phyloP scores from a whole-genome alignment of 2,888 invertebrate species.

The Neoscelio sp. region DNA sequence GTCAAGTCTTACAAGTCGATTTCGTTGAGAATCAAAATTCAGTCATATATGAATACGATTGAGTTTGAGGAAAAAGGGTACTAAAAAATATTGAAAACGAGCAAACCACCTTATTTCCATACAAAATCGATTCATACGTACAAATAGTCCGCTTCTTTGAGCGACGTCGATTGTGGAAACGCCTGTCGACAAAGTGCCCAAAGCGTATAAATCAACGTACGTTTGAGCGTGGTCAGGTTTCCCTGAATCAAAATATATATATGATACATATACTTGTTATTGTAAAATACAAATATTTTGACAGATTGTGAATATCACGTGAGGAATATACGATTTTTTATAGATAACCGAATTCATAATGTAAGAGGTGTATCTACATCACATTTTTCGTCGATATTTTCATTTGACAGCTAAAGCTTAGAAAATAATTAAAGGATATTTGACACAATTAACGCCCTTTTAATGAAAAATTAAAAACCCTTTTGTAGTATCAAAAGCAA shows the following conservation, averaged over 20 bases:
- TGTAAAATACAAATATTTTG: slow-evolving; percentile 5
- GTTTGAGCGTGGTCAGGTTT: slow-evolving; percentile 9
- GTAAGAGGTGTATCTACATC: background rate
- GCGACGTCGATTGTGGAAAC: background rate
- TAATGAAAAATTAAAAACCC: no score
- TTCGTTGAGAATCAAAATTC: no score
- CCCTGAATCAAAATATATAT: slow-evolving; percentile 1
- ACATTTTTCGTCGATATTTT: background rate
- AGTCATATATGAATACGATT: no score
- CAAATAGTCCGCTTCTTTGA: background rate
- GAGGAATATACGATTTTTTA: slow-evolving; percentile 6
- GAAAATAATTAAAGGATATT: no score
- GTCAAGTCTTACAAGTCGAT: no score
- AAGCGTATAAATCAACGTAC: slow-evolving; percentile 18
- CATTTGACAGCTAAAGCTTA: no score
- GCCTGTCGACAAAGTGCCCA: slow-evolving; percentile 9
- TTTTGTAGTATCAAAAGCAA: background rate
- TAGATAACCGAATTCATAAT: slow-evolving; percentile 26
- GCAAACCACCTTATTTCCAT: no score
- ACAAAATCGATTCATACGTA: no score
- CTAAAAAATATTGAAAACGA: no score
- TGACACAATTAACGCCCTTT: no score
- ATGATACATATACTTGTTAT: background rate
- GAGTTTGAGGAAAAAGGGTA: no score
- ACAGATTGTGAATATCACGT: background rate